phyloP scores from a whole-genome alignment of 2,888 invertebrate genomes.

The Mystacides longicornis region DNA sequence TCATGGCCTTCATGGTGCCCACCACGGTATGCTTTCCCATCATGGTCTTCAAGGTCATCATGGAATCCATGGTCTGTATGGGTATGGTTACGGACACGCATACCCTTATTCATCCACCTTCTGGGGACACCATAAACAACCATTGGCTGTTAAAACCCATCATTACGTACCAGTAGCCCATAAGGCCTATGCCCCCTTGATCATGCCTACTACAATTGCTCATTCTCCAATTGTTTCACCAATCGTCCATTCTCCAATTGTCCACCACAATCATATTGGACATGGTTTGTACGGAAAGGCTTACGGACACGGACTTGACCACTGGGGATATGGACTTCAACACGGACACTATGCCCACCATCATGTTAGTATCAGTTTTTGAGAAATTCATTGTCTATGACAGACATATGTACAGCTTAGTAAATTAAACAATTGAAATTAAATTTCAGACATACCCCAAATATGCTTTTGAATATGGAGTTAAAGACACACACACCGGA shows the following conservation, averaged over 20 bases:
- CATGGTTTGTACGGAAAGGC: background rate
- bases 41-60: constrained; percentile 5
- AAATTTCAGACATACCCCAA: constrained; percentile 15
- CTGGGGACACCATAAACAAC: background rate
- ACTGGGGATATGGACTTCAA: background rate
- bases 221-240: background rate
- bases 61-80: constrained; percentile 6
- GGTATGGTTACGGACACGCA: constrained; percentile 6
- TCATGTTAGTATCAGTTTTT: background rate
- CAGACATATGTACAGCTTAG: background rate
- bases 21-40: no score
- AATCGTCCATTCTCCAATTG: background rate
- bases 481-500: constrained; percentile 16
- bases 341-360: background rate
- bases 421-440: background rate
- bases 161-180: background rate
- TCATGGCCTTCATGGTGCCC: no score
- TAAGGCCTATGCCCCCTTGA: background rate
- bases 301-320: background rate
- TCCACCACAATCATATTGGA: background rate
- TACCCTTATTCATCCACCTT: background rate
- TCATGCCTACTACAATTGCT: background rate
- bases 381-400: background rate
- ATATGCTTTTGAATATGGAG: constrained; percentile 15
- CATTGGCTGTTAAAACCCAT: background rate